Conservation (phyloP, 92 coral and sea anemone genomes). For the Anthopleura xanthogrammica region DNA sequence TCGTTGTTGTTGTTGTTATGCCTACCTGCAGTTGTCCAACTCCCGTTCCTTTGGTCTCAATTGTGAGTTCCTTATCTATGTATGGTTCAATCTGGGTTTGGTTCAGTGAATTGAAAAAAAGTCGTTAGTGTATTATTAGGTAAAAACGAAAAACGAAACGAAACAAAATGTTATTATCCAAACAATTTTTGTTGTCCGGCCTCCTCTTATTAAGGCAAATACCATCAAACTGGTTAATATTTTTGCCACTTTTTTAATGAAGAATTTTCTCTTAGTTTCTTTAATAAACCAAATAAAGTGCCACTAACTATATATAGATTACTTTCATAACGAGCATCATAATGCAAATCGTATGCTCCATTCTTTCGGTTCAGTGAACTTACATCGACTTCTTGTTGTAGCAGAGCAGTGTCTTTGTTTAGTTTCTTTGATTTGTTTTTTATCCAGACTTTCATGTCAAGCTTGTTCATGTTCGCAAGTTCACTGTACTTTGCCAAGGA, state of each 20-base stretch:
- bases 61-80: not conserved
- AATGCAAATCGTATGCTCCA: no score
- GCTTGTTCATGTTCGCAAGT: constrained; percentile 46
- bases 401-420: not conserved
- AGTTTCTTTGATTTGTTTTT: constrained; percentile 9
- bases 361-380: not conserved
- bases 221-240: not conserved
- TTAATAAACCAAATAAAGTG: not conserved
- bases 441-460: constrained; percentile 54
- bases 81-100: not conserved
- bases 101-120: no score
- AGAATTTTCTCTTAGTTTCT: no score
- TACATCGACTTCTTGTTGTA: constrained; percentile 1
- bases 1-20: no score
- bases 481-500: constrained; percentile 86
- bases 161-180: no score
- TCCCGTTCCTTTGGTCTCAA: not conserved
- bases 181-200: no score
- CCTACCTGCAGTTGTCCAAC: not conserved
- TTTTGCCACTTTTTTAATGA: not conserved
- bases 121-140: no score
- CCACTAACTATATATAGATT: not conserved
- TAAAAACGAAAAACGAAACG: no score
- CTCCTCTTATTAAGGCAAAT: no score
- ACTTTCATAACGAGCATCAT: no score